Evolutionary conservation across 2,797 vertebrate genomes (phyloP), one percentile per base, ranked within the genome.

Genomic region (Poeciliopsis presidionis): DNA sequence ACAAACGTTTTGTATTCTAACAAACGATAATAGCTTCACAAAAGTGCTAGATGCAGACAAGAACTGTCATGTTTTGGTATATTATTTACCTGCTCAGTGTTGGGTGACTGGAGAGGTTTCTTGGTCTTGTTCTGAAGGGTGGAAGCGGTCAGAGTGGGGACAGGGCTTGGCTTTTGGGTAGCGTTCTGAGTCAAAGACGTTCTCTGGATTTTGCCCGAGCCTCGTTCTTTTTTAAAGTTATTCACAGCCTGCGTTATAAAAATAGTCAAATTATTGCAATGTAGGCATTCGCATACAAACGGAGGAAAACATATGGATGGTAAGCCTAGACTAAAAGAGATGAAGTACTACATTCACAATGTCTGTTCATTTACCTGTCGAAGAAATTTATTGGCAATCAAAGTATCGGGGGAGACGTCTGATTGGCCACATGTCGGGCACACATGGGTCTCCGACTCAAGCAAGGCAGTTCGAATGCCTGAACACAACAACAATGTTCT

Each of bases 331-430:
- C 8, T 5, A 2, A 33, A 7, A 45, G 22, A 55, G 22, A 25
- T 49, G 28, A 16, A 46, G 30, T 20, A 65, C 5, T 51, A 65
- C 12, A 69, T 1, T 28, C 30, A 20, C 25, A 33, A 11, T 41
- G 9, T 45, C 11, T 28, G 49, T 55, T 43, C 45, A 1, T 80
- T 92, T 95, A 99, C 98, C 96, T 99, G 98, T 84, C 98, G 95
- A 69, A 99, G 95, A 87, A 99, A 98, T 90, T 98, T 99, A 91
- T 99, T 99, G 85, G 98, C 97, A 59, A 98, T 97, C 90, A 99
- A 92, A 79, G 96, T 96, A 84, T 99, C 98, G 7, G 98, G 98
- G 51, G 98, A 99, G 80, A 99, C 98, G 9, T 98, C 95, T 0
- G 95, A 95, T 30, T 97, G 96, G 92, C 95, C 93, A 86, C 98